These are phyloP conservation scores for Tychaedon coryphoeus DNA, from an alignment of 2,113 vertebrate species.

Conservation along the genomic window DNA sequence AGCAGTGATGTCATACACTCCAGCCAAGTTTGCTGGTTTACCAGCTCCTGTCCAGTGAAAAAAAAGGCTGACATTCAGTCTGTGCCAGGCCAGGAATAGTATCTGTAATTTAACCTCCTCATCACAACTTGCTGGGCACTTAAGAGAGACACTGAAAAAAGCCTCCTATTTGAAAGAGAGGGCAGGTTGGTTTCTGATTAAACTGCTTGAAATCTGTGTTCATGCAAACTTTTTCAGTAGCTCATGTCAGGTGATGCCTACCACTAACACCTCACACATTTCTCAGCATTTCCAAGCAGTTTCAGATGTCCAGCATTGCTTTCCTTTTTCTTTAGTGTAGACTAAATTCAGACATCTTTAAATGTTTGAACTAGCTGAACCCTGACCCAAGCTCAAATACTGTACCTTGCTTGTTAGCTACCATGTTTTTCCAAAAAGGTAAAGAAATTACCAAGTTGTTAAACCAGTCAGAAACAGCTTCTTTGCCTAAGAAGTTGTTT, in stretches of 20 bases:
- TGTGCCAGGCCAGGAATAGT: slow-evolving; percentile 52
- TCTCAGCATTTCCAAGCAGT: not conserved
- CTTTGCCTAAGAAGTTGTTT: not conserved
- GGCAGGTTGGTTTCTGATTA: not conserved
- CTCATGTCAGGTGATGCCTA: not conserved
- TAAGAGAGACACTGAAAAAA: slow-evolving; percentile 17
- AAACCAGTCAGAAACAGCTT: not conserved
- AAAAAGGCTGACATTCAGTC: slow-evolving; percentile 48
- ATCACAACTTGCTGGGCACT: not conserved
- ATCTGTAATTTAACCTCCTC: slow-evolving; percentile 46
- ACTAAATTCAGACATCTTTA: not conserved
- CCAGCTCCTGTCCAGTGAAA: slow-evolving; percentile 17
- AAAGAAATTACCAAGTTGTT: not conserved
- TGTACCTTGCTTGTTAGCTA: not conserved
- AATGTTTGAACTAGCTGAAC: not conserved
- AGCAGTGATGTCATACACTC: slow-evolving; percentile 33
- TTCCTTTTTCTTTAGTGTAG: not conserved
- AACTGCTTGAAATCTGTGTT: not conserved
- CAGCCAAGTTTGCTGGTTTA: not conserved
- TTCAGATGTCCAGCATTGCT: not conserved
- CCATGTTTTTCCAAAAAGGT: not conserved
- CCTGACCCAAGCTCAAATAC: not conserved
- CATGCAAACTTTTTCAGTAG: not conserved
- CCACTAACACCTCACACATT: not conserved
- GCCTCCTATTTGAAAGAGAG: not conserved